phyloP scores from a whole-genome alignment of 2,888 invertebrate genomes.

The Plebejus melissa region DNA sequence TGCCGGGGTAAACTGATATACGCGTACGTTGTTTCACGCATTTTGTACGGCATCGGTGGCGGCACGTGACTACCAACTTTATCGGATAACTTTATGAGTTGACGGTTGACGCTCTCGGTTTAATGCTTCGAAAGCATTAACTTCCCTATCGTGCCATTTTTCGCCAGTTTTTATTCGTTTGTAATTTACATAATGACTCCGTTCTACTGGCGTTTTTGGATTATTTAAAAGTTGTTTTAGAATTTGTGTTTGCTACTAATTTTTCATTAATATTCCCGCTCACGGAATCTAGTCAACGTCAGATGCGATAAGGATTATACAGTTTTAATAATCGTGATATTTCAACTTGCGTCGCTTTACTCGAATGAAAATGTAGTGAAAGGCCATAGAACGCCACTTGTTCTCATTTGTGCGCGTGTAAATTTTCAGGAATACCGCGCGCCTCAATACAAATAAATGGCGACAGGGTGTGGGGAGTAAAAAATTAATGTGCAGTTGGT shows the following conservation, averaged over 20 bases:
- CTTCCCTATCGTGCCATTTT: conserved; percentile 22
- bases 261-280: conserved; percentile 1
- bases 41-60: conserved; percentile 8
- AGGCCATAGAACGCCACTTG: neutral
- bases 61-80: conserved; percentile 22
- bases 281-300: neutral
- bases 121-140: conserved; percentile 25
- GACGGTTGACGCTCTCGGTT: conserved; percentile 25
- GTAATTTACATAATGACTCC: conserved; percentile 24
- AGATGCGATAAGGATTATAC: neutral
- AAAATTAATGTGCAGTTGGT: conserved; percentile 54
- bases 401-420: conserved; percentile 28
- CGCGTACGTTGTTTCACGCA: conserved; percentile 8
- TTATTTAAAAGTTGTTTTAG: conserved; percentile 16
- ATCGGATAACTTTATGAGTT: conserved; percentile 26
- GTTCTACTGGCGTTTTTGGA: conserved; percentile 5
- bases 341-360: neutral
- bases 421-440: conserved; percentile 38
- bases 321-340: conserved; percentile 2
- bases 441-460: conserved; percentile 50
- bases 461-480: conserved; percentile 60
- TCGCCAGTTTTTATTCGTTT: conserved; percentile 13
- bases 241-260: conserved; percentile 9
- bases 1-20: conserved; percentile 7
- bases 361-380: neutral